Evolutionary conservation across 2,797 vertebrate species (phyloP).

Genomic region (Danio albolineatus): DNA sequence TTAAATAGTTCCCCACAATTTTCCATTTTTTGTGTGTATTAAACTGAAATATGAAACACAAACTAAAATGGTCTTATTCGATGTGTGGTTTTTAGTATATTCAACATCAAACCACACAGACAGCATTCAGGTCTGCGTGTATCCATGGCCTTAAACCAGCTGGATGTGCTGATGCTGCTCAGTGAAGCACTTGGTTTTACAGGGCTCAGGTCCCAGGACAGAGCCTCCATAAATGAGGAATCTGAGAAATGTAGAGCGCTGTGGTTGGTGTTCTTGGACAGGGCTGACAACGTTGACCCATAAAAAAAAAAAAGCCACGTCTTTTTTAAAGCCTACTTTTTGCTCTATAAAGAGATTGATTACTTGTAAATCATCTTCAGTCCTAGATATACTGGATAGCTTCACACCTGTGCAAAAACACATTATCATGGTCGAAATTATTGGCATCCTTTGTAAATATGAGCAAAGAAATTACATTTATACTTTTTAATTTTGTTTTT

Average conservation of each 20-base stretch:
- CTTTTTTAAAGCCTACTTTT: constrained; percentile 30
- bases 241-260: constrained; percentile 19
- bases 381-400: background rate
- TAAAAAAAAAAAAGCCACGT: background rate
- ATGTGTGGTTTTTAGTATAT: background rate
- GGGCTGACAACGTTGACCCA: constrained; percentile 7
- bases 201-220: constrained; percentile 5
- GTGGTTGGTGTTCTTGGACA: constrained; percentile 15
- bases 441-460: too few species aligned
- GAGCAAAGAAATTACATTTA: too few species aligned
- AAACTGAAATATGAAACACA: background rate
- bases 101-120: constrained; percentile 9
- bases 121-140: background rate
- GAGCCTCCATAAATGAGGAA: constrained; percentile 33
- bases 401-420: background rate
- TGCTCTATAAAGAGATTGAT: constrained; percentile 5
- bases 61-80: background rate
- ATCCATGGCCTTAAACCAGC: constrained; percentile 7
- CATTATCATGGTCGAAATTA: too few species aligned
- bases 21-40: constrained; percentile 21
- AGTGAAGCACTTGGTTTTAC: constrained; percentile 23
- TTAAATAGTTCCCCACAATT: constrained; percentile 26
- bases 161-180: constrained; percentile 6
- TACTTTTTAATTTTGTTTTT: too few species aligned
- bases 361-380: constrained; percentile 8